A percentile compares a stretch with the other conserved stretches of the same genome.
Evolutionary conservation across 2,888 invertebrate species (phyloP).

Genomic region (Agrilus biguttatus): DNA sequence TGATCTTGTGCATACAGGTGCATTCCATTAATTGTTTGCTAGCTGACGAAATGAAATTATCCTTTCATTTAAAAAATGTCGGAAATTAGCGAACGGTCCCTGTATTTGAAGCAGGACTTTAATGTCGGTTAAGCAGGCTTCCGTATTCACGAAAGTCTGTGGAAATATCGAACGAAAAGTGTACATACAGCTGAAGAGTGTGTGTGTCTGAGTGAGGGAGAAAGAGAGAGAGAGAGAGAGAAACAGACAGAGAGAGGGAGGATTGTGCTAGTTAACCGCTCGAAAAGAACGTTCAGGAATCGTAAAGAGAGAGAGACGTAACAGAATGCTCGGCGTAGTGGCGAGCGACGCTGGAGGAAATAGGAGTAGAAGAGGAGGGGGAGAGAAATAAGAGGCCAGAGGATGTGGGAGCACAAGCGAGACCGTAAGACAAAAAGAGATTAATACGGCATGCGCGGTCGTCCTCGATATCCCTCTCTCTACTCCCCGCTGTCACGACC

Average conservation of each 20-base stretch:
- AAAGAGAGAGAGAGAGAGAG: conserved; percentile 8
- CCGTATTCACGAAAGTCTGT: conserved; percentile 4
- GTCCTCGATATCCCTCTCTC: conserved; percentile 26
- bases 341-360: conserved; percentile 6
- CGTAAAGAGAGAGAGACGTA: conserved; percentile 6
- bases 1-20: no score
- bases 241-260: conserved; percentile 5
- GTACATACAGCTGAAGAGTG: conserved; percentile 6
- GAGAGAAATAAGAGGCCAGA: conserved; percentile 19
- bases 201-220: conserved; percentile 10
- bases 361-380: conserved; percentile 10
- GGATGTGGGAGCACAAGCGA: conserved; percentile 24
- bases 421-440: conserved; percentile 34
- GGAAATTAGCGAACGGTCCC: no score
- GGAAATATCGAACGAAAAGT: conserved; percentile 2
- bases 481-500: conserved; percentile 12
- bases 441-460: conserved; percentile 32
- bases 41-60: no score
- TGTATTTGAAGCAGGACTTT: no score
- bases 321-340: conserved; percentile 1
- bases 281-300: conserved; percentile 4
- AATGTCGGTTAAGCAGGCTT: conserved; percentile 2
- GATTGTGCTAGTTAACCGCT: conserved; percentile 4
- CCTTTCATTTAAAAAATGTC: no score
- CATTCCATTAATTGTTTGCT: no score